Conservation (phyloP, 2,113 vertebrate species). For the Mirounga angustirostris region DNA sequence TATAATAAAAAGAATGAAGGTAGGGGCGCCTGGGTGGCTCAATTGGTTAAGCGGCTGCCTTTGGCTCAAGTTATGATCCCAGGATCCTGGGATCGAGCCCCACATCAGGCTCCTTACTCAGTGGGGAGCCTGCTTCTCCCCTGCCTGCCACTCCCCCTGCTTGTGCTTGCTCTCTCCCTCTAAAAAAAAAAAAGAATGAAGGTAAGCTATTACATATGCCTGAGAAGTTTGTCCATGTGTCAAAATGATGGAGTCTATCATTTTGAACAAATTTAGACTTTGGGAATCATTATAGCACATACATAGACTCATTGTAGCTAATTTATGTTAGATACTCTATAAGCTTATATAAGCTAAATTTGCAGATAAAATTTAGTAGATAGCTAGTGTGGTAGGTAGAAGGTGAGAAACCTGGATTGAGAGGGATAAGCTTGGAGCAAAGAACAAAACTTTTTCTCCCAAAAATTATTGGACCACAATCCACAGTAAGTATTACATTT, state of each 20-base stretch:
- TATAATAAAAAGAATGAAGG: neutral
- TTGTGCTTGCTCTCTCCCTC: too few species aligned
- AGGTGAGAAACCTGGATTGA: neutral
- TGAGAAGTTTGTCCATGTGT: neutral
- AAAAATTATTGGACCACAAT: neutral
- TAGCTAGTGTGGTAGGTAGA: neutral
- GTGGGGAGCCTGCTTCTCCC: too few species aligned
- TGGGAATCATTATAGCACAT: neutral
- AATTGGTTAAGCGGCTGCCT: too few species aligned
- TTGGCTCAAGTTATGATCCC: too few species aligned
- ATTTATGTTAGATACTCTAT: neutral
- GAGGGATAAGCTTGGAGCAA: neutral
- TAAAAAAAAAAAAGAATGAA: neutral
- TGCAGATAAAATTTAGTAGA: neutral
- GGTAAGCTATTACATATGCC: neutral
- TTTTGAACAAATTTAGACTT: conserved; percentile 9
- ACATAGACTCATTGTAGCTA: neutral
- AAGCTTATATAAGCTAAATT: neutral
- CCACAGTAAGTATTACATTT: neutral
- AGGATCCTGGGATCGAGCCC: too few species aligned
- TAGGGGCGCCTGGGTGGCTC: neutral
- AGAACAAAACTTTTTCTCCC: neutral
- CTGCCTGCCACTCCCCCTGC: too few species aligned
- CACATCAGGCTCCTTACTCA: too few species aligned
- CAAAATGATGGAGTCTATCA: neutral